phyloP scores from a whole-genome alignment of 1,140 invertebrate species.

The Mycetomoellerius zeteki region DNA sequence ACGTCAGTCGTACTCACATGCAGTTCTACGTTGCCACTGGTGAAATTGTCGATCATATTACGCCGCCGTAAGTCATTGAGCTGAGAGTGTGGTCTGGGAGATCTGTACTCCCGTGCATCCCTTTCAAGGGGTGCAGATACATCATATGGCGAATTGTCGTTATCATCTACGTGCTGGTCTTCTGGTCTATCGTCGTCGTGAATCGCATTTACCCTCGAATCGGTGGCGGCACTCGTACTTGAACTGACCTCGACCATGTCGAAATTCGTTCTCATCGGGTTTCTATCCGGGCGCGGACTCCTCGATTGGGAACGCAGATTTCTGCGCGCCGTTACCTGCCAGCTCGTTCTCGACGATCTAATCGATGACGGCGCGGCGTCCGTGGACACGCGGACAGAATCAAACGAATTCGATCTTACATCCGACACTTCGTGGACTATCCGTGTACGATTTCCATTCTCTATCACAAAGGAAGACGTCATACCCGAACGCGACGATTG shows the following conservation, averaged over 20 bases:
- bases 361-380: constrained; percentile 69
- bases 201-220: constrained; percentile 47
- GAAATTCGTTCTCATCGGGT: constrained; percentile 69
- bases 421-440: constrained; percentile 71
- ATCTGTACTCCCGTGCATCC: constrained; percentile 67
- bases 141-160: constrained; percentile 59
- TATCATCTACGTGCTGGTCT: constrained; percentile 60
- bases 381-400: constrained; percentile 65
- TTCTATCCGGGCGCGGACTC: constrained; percentile 69
- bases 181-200: constrained; percentile 53
- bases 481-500: constrained; percentile 79
- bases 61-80: constrained; percentile 74
- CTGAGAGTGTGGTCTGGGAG: constrained; percentile 61
- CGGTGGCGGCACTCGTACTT: constrained; percentile 42
- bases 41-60: constrained; percentile 78
- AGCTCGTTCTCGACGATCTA: constrained; percentile 70
- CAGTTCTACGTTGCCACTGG: constrained; percentile 83
- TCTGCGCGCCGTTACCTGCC: constrained; percentile 72
- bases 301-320: constrained; percentile 64
- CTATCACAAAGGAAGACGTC: constrained; percentile 80
- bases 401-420: constrained; percentile 70
- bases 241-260: constrained; percentile 72
- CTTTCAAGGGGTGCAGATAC: constrained; percentile 58
- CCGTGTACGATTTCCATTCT: constrained; percentile 77
- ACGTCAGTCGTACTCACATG: constrained; percentile 88